phyloP scores from a whole-genome alignment of 2,888 invertebrate genomes.

The Caenorhabditis sp. region DNA sequence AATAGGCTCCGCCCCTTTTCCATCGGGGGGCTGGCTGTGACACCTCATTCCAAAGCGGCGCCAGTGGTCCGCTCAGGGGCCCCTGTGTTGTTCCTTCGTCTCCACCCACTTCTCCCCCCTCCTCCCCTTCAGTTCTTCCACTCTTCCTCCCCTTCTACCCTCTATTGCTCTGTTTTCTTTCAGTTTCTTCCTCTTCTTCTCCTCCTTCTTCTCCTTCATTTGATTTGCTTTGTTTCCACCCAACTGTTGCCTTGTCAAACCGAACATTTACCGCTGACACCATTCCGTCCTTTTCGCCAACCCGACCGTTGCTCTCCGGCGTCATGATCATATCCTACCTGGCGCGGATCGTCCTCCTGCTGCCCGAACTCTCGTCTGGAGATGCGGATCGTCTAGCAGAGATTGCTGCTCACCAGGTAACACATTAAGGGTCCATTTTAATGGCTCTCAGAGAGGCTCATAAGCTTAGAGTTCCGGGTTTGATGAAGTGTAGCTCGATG shows the following conservation, averaged over 20 bases:
- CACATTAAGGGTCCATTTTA: too few relatives aligned
- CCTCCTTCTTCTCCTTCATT: too few relatives aligned
- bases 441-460: too few relatives aligned
- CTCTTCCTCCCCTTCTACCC: constrained; percentile 12
- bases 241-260: not conserved
- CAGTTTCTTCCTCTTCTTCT: not conserved
- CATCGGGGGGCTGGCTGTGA: constrained; percentile 60
- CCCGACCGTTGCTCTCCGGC: constrained; percentile 36
- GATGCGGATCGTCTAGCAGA: constrained; percentile 75
- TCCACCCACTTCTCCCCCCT: constrained; percentile 36
- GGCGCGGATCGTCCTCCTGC: constrained; percentile 78
- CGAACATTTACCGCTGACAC: too few relatives aligned
- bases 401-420: constrained; percentile 72
- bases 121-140: not conserved
- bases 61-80: constrained; percentile 38
- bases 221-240: not conserved
- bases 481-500: too few relatives aligned
- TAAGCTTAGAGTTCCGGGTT: too few relatives aligned
- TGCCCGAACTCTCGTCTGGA: constrained; percentile 77
- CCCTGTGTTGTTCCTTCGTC: constrained; percentile 46
- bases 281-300: constrained; percentile 54
- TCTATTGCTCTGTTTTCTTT: constrained; percentile 35
- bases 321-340: constrained; percentile 81
- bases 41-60: constrained; percentile 63
- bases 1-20: constrained; percentile 46